Base-by-base conservation (phyloP, 2,797 vertebrate species). In the Anas bahamensis region DNA sequence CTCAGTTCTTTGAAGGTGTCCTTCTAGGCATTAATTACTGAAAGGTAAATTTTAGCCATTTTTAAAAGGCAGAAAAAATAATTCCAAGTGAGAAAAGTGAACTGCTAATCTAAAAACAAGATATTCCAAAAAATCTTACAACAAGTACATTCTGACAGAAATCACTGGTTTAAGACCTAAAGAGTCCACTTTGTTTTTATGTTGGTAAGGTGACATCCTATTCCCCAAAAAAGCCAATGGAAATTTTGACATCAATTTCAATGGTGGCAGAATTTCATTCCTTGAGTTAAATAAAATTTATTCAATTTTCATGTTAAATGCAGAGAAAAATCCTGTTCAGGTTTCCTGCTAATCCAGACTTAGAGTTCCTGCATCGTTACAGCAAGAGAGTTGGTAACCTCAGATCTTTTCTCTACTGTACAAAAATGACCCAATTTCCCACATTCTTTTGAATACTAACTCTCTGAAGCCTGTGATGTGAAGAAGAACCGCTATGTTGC, bases 381-480 rank as follows among this genome's bases (percentile, higher is more conserved):
- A 89, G 72, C 57, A 94, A 68, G 53, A 89, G 83, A 94, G 95
- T 86, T 89, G 76, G 86, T 94, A 94, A 93, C 91, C 83, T 94
- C 90, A 94, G 88, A 89, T 92, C 82, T 96, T 81, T 90, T 70
- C 86, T 85, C 87, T 90, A 93, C 84, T 73, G 73, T 72, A 85
- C 56, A 93, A 89, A 91, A 95, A 92, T 81, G 94, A 95, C 94
- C 92, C 88, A 95, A 81, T 96, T 96, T 96, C 70, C 90, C 70
- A 90, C 86, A 92, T 95, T 90, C 86, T 78, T 90, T 88, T 87
- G 82, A 95, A 94, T 93, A 86, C 79, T 70, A 89, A 96, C 83
- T 90, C 93, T 95, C 89, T 94, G 94, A 95, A 93, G 88, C 86
- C 73, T 95, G 82, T 73, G 78, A 96, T 90, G 82, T 44, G 87